Conservation (phyloP, 2,113 vertebrate species). For the Aix galericulata region DNA sequence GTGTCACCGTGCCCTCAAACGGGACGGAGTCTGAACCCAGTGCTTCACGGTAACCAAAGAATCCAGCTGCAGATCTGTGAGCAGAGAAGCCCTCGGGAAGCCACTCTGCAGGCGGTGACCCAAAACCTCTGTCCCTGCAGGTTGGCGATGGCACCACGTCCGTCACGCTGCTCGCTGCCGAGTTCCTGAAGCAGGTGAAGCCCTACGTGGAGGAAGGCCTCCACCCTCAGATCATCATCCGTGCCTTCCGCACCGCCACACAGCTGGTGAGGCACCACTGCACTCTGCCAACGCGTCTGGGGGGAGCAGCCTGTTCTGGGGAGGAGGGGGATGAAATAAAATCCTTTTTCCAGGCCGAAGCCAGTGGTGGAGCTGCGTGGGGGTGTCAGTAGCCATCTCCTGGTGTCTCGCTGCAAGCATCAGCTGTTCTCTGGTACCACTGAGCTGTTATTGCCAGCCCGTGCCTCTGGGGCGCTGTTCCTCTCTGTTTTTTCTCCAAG, state of each 20-base stretch:
- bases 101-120: not conserved
- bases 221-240: slow-evolving; percentile 97
- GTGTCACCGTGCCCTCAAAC: not conserved
- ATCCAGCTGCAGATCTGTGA: not conserved
- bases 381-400: rapidly evolving
- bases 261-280: slow-evolving; percentile 74
- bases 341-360: not conserved
- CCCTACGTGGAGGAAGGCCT: slow-evolving; percentile 94
- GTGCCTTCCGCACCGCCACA: slow-evolving; percentile 91
- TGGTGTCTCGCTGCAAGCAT: not conserved
- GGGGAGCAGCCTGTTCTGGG: not conserved
- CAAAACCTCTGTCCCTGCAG: slow-evolving; percentile 38
- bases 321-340: not conserved
- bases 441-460: not conserved
- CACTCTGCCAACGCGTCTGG: rapidly evolving
- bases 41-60: not conserved
- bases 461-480: rapidly evolving
- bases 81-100: not conserved
- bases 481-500: not conserved
- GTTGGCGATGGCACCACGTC: slow-evolving; percentile 97
- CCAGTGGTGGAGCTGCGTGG: rapidly evolving
- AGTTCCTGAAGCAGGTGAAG: slow-evolving; percentile 97
- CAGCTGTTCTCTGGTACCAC: not conserved
- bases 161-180: slow-evolving; percentile 92
- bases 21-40: not conserved